These are phyloP conservation scores for Sylvia atricapilla DNA, from an alignment of 2,113 vertebrate species.

Conservation along the genomic window DNA sequence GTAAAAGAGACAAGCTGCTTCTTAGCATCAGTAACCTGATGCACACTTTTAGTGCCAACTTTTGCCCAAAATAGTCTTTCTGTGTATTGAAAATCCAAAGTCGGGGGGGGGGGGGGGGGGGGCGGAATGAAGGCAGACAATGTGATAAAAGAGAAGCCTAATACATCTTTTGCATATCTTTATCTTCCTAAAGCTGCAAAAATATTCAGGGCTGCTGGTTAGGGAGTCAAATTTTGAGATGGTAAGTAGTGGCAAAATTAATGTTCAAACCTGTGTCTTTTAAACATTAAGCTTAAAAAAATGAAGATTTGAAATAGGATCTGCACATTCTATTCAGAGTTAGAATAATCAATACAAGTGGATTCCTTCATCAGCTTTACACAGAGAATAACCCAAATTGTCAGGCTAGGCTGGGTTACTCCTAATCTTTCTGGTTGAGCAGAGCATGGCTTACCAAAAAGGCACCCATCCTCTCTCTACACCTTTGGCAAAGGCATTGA, in stretches of 20 bases:
- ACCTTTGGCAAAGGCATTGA: neutral
- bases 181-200: neutral
- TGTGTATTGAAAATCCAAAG: neutral
- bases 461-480: neutral
- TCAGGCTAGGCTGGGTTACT: neutral
- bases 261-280: neutral
- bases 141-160: neutral
- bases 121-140: neutral
- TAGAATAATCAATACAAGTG: neutral
- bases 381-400: neutral
- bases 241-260: neutral
- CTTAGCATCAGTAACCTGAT: neutral
- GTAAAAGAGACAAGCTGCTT: neutral
- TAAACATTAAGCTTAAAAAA: neutral
- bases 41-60: neutral
- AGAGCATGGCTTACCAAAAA: neutral
- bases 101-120: fast-evolving
- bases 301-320: neutral
- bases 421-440: neutral
- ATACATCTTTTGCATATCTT: neutral
- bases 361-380: neutral
- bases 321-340: neutral
- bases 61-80: neutral
- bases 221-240: neutral
- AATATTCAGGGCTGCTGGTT: neutral